Evolutionary conservation across 2,797 vertebrate genomes (phyloP).

Genomic region (Coreius guichenoti): DNA sequence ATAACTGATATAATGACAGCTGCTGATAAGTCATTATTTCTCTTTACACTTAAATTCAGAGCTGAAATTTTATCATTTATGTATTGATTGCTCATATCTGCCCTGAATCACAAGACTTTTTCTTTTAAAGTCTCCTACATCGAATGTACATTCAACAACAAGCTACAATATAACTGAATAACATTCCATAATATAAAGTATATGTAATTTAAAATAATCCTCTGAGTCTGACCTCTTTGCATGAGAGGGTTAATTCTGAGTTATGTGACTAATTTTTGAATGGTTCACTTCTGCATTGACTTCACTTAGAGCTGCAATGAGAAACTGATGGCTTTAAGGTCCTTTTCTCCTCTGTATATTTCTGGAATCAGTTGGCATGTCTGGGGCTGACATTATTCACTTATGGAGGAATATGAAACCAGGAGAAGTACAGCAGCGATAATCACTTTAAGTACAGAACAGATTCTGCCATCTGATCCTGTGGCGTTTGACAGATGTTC

Average conservation of each 20-base stretch:
- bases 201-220: background rate
- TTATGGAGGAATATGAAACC: conserved; percentile 40
- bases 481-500: background rate
- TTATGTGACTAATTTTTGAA: background rate
- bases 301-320: background rate
- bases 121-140: no score
- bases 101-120: no score
- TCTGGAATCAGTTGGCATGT: background rate
- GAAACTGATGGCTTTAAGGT: background rate
- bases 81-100: background rate
- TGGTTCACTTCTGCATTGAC: background rate
- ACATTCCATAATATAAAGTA: background rate
- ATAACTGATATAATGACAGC: background rate
- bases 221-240: background rate
- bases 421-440: conserved; percentile 1
- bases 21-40: background rate
- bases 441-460: background rate
- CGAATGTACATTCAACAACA: background rate
- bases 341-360: background rate
- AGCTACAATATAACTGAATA: background rate
- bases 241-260: background rate
- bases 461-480: background rate
- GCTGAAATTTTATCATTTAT: background rate
- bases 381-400: conserved; percentile 12
- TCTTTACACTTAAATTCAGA: background rate